Evolutionary conservation across 2,888 invertebrate species (phyloP).

Genomic region (Trichogramma evanescens): DNA sequence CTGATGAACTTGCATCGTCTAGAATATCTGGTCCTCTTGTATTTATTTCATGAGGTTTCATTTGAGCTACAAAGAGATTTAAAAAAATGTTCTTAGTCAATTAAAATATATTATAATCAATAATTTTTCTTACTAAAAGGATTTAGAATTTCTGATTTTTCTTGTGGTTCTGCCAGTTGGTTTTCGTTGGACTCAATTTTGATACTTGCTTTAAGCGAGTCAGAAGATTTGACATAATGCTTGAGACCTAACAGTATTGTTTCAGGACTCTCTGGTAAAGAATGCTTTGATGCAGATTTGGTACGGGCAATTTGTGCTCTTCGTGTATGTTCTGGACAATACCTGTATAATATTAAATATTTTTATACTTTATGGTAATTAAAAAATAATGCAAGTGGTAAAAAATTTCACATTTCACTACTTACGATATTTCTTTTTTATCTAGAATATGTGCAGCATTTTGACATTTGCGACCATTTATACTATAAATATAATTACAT

Average conservation of each 20-base stretch:
- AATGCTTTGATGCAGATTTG: constrained; percentile 55
- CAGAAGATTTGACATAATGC: constrained; percentile 54
- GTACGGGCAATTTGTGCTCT: constrained; percentile 59
- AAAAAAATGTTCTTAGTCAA: not conserved
- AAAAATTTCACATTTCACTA: constrained; percentile 11
- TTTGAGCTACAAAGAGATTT: constrained; percentile 46
- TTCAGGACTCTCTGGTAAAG: constrained; percentile 62
- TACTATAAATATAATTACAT: constrained; percentile 64
- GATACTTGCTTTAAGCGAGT: constrained; percentile 5
- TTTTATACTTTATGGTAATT: not conserved
- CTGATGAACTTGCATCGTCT: constrained; percentile 68
- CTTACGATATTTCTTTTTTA: constrained; percentile 61
- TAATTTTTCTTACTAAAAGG: constrained; percentile 53
- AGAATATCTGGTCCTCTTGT: constrained; percentile 54
- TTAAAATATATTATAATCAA: not conserved
- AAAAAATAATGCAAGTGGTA: not conserved
- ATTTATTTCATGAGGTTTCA: constrained; percentile 52
- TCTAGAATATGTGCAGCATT: constrained; percentile 70
- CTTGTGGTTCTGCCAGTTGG: constrained; percentile 44
- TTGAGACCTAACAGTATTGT: constrained; percentile 58
- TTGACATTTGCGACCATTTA: constrained; percentile 68
- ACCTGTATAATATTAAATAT: constrained; percentile 43
- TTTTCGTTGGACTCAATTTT: too few species aligned
- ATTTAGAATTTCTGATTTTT: constrained; percentile 51
- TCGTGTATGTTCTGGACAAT: constrained; percentile 65